Evolutionary conservation across 1,140 invertebrate genomes (phyloP).

Genomic region (Mactra quadrangularis): DNA sequence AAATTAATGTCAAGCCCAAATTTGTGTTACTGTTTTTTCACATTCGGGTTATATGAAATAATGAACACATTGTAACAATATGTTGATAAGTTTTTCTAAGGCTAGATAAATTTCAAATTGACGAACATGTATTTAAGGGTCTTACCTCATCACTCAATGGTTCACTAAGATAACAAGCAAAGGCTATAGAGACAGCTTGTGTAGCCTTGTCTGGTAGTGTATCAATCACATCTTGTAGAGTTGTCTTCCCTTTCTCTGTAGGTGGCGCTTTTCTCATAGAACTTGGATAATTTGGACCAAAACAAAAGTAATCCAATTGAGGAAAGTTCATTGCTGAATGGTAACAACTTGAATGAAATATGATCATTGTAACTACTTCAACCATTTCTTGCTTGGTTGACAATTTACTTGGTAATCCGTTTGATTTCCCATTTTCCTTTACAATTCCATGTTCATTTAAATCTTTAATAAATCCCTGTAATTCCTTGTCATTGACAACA

Average conservation of each 20-base stretch:
- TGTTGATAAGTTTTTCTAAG: no score
- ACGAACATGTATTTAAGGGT: no score
- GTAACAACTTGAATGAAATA: slow-evolving; percentile 45
- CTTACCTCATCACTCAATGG: slow-evolving; percentile 53
- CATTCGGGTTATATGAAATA: no score
- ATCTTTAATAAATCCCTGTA: slow-evolving; percentile 44
- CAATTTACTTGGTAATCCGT: slow-evolving; percentile 35
- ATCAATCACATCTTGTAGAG: slow-evolving; percentile 37
- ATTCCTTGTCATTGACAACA: slow-evolving; percentile 39
- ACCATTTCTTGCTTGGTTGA: slow-evolving; percentile 16
- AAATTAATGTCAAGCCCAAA: no score
- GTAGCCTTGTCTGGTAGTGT: slow-evolving; percentile 45
- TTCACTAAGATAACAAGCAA: slow-evolving; percentile 50
- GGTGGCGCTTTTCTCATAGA: slow-evolving; percentile 47
- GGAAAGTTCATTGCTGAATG: slow-evolving; percentile 53
- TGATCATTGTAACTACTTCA: slow-evolving; percentile 38
- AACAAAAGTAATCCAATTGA: slow-evolving; percentile 56
- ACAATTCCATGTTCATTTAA: slow-evolving; percentile 24
- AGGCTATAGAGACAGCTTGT: slow-evolving; percentile 52
- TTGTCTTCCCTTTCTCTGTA: slow-evolving; percentile 44
- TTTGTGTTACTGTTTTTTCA: no score
- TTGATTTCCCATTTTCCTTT: slow-evolving; percentile 6
- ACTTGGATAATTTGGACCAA: slow-evolving; percentile 56
- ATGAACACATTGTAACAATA: no score
- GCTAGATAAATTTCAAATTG: no score